Evolutionary conservation across 2,113 vertebrate species (phyloP).

Genomic region (Aplodontia rufa): DNA sequence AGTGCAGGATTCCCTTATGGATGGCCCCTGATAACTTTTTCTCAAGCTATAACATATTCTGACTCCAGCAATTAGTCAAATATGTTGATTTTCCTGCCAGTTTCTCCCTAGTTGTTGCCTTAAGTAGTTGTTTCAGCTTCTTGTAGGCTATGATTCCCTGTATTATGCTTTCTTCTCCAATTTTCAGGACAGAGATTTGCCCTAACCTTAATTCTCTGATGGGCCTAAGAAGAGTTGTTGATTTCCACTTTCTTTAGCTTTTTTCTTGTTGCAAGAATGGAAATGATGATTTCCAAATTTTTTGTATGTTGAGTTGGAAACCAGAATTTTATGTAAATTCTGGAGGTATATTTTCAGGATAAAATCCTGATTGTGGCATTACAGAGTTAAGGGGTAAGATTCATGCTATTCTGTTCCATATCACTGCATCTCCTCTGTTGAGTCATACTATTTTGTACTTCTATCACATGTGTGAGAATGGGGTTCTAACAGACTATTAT

Average conservation of each 20-base stretch:
- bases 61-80: background rate
- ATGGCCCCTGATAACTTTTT: background rate
- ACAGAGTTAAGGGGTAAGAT: background rate
- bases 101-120: background rate
- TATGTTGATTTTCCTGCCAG: background rate
- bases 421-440: background rate
- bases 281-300: background rate
- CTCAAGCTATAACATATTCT: background rate
- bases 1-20: background rate
- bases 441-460: background rate
- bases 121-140: background rate
- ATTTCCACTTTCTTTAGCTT: background rate
- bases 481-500: constrained; percentile 40
- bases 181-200: background rate
- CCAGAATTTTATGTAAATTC: background rate
- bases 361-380: background rate
- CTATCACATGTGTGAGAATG: background rate
- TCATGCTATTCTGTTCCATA: background rate
- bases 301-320: background rate
- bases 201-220: background rate
- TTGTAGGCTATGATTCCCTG: background rate
- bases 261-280: background rate
- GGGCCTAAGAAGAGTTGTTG: background rate
- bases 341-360: background rate
- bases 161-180: background rate